Evolutionary conservation across 2,888 invertebrate genomes (phyloP).

Genomic region (Apodemia hepburni): DNA sequence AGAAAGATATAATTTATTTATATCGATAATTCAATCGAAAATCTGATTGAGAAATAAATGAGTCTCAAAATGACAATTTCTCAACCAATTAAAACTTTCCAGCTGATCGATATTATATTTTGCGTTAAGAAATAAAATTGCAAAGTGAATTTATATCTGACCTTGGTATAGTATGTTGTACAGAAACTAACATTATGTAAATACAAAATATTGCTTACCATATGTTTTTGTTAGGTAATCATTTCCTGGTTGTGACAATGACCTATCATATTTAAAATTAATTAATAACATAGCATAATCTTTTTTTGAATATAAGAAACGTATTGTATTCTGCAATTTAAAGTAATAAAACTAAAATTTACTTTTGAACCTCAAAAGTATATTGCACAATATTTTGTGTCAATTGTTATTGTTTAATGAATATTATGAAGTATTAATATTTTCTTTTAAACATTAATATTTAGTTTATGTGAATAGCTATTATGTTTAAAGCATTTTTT

Average conservation of each 20-base stretch:
- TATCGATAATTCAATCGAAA: neutral
- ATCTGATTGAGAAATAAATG: neutral
- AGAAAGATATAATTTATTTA: slow-evolving; percentile 22
- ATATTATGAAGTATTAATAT: no score
- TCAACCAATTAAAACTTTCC: neutral
- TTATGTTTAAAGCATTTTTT: no score
- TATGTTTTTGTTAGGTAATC: slow-evolving; percentile 21
- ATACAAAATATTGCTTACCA: slow-evolving; percentile 24
- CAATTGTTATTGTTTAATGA: no score
- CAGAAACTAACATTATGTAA: slow-evolving; percentile 5
- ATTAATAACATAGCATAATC: no score
- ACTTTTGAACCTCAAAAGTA: neutral
- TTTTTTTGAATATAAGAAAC: no score
- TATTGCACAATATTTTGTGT: slow-evolving; percentile 1
- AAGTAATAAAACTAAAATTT: no score
- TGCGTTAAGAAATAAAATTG: neutral
- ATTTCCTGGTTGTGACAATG: neutral
- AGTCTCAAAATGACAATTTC: neutral
- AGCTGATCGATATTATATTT: neutral
- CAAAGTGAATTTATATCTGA: slow-evolving; percentile 12
- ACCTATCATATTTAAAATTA: neutral
- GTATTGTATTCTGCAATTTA: no score
- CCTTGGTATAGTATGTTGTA: slow-evolving; percentile 20
- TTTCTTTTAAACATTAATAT: no score
- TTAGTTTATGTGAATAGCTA: no score